These are phyloP conservation scores for Dermochelys coriacea DNA, from an alignment of 2,797 vertebrate genomes.

Conservation along the genomic window DNA sequence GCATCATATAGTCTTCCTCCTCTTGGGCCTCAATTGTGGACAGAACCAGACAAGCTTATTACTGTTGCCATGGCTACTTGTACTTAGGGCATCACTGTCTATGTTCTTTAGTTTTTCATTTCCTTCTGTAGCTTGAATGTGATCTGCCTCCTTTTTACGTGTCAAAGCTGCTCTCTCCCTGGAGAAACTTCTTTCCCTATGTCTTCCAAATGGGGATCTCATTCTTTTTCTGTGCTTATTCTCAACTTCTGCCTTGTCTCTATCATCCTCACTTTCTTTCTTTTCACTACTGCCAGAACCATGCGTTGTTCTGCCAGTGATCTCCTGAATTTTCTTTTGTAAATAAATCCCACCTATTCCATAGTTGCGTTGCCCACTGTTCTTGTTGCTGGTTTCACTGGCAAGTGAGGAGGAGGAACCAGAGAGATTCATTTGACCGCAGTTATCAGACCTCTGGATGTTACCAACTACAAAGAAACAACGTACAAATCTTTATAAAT, in stretches of 20 bases:
- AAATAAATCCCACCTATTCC: slow-evolving; percentile 96
- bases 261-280: slow-evolving; percentile 70
- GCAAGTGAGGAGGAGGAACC: slow-evolving; percentile 91
- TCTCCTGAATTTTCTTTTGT: slow-evolving; percentile 88
- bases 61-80: slow-evolving; percentile 75
- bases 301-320: slow-evolving; percentile 82
- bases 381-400: slow-evolving; percentile 90
- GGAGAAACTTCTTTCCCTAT: slow-evolving; percentile 88
- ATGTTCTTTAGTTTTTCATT: slow-evolving; percentile 69
- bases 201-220: slow-evolving; percentile 81
- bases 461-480: slow-evolving; percentile 83
- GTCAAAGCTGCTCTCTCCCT: slow-evolving; percentile 81
- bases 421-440: slow-evolving; percentile 88
- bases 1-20: slow-evolving; percentile 84
- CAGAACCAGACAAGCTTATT: slow-evolving; percentile 79
- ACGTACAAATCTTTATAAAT: slow-evolving; percentile 9
- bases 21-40: slow-evolving; percentile 77
- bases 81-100: slow-evolving; percentile 72
- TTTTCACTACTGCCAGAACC: slow-evolving; percentile 66
- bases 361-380: slow-evolving; percentile 85
- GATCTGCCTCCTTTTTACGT: slow-evolving; percentile 71
- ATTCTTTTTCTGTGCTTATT: slow-evolving; percentile 77
- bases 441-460: slow-evolving; percentile 85
- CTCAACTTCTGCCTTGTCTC: slow-evolving; percentile 72
- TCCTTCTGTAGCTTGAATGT: slow-evolving; percentile 65